These are phyloP conservation scores for Hippolais icterina DNA, from an alignment of 2,113 vertebrate species.

Conservation along the genomic window DNA sequence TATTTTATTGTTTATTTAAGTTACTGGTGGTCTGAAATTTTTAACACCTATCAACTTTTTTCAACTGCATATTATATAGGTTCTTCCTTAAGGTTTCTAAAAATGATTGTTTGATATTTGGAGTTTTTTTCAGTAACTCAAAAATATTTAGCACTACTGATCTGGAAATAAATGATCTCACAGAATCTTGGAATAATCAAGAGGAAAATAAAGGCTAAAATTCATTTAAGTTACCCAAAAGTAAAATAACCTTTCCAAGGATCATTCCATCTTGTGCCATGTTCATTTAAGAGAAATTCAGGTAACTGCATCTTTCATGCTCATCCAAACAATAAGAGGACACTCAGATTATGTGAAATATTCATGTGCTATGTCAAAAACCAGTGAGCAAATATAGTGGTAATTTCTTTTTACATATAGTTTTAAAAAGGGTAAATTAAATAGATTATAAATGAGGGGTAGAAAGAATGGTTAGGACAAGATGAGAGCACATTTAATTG, in stretches of 20 bases:
- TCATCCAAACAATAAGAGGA: conserved; percentile 11
- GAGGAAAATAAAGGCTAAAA: conserved; percentile 44
- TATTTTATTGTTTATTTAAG: not conserved
- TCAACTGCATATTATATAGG: not conserved
- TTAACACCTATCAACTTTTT: not conserved
- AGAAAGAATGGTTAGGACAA: not conserved
- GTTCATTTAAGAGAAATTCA: conserved; percentile 39
- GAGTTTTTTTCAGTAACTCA: conserved; percentile 2
- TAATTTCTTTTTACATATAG: not conserved
- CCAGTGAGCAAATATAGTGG: not conserved
- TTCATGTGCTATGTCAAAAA: not conserved
- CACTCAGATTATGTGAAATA: not conserved
- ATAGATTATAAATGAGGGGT: not conserved
- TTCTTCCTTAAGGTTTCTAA: not conserved
- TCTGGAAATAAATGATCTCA: conserved; percentile 9
- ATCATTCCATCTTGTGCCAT: conserved; percentile 16
- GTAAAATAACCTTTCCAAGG: conserved; percentile 3
- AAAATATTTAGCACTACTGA: conserved; percentile 11
- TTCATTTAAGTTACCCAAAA: conserved; percentile 35
- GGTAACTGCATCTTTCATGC: conserved; percentile 26
- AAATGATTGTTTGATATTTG: conserved; percentile 27
- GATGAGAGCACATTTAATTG: not conserved
- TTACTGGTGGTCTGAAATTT: not conserved
- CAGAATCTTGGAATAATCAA: conserved; percentile 47
- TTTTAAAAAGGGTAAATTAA: not conserved